These are phyloP conservation scores for Dicerorhinus sumatrensis DNA, from an alignment of 2,113 vertebrate species.

Conservation along the genomic window DNA sequence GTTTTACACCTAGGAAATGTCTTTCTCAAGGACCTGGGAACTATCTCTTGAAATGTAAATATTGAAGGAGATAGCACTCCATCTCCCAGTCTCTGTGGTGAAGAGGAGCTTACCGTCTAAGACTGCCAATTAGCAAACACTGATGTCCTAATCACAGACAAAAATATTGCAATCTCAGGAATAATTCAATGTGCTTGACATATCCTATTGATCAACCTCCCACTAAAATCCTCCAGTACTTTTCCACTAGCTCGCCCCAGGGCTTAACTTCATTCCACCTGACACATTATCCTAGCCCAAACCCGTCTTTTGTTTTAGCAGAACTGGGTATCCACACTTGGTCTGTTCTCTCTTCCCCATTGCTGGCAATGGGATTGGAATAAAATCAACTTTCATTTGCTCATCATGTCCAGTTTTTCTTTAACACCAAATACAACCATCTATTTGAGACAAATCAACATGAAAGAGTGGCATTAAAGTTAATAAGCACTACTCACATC, in stretches of 20 bases:
- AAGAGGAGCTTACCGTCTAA: background rate
- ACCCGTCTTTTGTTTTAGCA: background rate
- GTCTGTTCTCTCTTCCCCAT: background rate
- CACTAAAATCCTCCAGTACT: background rate
- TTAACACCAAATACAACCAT: background rate
- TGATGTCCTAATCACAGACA: slow-evolving; percentile 9
- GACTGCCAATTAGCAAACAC: background rate
- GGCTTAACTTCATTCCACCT: background rate
- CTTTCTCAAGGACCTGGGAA: slow-evolving; percentile 22
- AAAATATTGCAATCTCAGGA: background rate
- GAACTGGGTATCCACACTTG: background rate
- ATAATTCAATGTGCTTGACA: slow-evolving; percentile 12
- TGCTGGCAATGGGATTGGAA: background rate
- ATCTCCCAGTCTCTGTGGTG: background rate
- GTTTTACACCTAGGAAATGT: background rate
- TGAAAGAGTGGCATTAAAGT: background rate
- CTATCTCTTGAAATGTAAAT: slow-evolving; percentile 24
- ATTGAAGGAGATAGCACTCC: background rate
- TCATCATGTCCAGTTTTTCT: background rate
- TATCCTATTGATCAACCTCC: background rate
- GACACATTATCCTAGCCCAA: background rate
- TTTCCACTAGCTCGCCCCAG: background rate
- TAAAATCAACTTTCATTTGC: background rate
- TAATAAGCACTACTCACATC: background rate
- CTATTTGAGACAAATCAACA: background rate